Evolutionary conservation across 2,888 invertebrate species (phyloP).

Genomic region (Hypolimnas misippus): DNA sequence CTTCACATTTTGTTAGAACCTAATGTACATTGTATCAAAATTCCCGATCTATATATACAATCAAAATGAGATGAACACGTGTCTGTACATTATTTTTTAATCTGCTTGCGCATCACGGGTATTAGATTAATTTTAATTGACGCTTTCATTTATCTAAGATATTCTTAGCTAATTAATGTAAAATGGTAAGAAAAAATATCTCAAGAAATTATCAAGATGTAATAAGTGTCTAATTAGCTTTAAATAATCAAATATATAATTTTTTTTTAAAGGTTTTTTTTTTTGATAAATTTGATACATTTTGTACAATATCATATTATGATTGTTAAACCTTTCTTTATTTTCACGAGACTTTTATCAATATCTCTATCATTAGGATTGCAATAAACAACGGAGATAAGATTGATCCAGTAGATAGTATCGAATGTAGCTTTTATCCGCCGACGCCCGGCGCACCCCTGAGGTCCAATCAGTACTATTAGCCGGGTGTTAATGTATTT

Average conservation of each 20-base stretch:
- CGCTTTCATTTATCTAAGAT: too few species aligned
- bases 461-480: constrained; percentile 59
- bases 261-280: too few species aligned
- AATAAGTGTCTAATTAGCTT: too few species aligned
- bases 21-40: constrained; percentile 8
- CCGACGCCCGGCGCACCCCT: constrained; percentile 23
- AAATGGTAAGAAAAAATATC: too few species aligned
- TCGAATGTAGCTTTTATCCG: constrained; percentile 7
- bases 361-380: constrained; percentile 1
- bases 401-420: constrained; percentile 2
- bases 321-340: not conserved
- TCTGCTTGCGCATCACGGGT: not conserved
- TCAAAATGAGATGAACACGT: not conserved
- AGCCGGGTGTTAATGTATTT: constrained; percentile 80
- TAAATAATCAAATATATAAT: too few species aligned
- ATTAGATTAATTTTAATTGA: too few species aligned
- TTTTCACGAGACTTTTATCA: not conserved
- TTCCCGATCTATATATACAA: not conserved
- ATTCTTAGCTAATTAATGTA: too few species aligned
- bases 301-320: too few species aligned
- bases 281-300: too few species aligned
- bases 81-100: not conserved
- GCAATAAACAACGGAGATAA: constrained; percentile 3
- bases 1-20: constrained; percentile 13
- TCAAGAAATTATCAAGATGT: too few species aligned